Conservation (phyloP, 35 echinoderm and acorn worm species). For the Chiridota heheva region DNA sequence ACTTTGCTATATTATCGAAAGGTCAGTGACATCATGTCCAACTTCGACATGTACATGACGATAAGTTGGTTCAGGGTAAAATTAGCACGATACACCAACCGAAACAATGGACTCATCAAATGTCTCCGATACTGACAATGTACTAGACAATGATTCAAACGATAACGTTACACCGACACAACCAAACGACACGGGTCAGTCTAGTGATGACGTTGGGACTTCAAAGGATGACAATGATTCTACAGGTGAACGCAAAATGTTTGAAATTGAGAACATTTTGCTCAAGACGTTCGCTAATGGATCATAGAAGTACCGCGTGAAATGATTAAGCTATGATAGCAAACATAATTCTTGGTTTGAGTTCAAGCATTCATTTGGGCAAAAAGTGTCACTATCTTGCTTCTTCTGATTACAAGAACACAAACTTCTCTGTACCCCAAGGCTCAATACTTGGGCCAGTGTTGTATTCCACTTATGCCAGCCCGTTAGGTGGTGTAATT, state of each 20-base stretch:
- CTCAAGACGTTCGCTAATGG: not conserved
- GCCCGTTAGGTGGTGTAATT: too few species aligned
- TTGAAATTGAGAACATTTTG: constrained; percentile 22
- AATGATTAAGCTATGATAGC: not conserved
- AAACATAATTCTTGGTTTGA: not conserved
- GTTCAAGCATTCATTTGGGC: not conserved
- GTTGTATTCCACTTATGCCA: too few species aligned
- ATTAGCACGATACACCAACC: not conserved
- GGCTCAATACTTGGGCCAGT: too few species aligned
- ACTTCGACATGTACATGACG: not conserved
- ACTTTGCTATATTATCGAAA: constrained; percentile 36
- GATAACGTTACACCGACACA: not conserved
- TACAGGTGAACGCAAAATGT: too few species aligned
- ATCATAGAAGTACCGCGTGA: constrained; percentile 10
- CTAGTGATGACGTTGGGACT: not conserved
- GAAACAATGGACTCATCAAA: not conserved
- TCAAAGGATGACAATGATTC: too few species aligned
- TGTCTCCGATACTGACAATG: not conserved
- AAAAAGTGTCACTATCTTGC: too few species aligned
- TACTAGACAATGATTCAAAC: not conserved
- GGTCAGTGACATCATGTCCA: constrained; percentile 21
- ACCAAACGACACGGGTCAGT: not conserved
- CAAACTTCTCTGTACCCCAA: too few species aligned
- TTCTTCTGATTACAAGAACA: too few species aligned
- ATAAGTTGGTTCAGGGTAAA: not conserved